Evolutionary conservation across 2,888 invertebrate species (phyloP), one percentile per base, ranked within the genome.

Genomic region (Ophion costatus): DNA sequence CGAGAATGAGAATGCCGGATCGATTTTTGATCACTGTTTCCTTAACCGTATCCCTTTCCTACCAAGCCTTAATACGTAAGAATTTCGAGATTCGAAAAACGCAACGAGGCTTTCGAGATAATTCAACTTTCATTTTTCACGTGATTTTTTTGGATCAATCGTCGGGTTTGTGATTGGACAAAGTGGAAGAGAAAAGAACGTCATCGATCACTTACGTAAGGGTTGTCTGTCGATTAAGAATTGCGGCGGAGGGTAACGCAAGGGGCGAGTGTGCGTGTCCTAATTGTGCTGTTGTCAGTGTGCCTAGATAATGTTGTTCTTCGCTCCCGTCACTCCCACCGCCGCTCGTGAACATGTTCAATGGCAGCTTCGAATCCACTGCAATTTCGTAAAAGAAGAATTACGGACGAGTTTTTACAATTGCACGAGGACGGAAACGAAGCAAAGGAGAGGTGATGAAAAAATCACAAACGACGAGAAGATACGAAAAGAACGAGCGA

Each of bases 191-290:
- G 20, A 59, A 69, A 42, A 71, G 24, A 66, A 61, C 22, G n/a
- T 11, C 66, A 61, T 77, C 22, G 57, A 69, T 51, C 80, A 92
- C 94, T 94, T 93, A 95, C 95, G 94, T 94, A 90, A 95, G 94
- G 78, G 94, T 94, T 42, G 95, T 94, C 88, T 95, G 95, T 61
- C 95, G 94, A 91, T 94, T 95, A 71, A 95, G 92, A 61, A 93
- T 94, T 83, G 93, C 94, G 85, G 94, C 93, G 88, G 94, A 94
- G 82, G 95, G 95, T 88, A 95, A 92, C 89, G 94, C 94, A 81
- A 95, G 94, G 84, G 95, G 93, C 75, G 93, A 93, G 86, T 92
- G 92, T 77, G 93, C 92, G 85, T 92, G 90, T 79, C 90, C 91
- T 84, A 92, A 89, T 87, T 92, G 93, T 63, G 90, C 82, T 61